Base-by-base conservation (phyloP, 1,140 invertebrate species). In the Lerema accius region DNA sequence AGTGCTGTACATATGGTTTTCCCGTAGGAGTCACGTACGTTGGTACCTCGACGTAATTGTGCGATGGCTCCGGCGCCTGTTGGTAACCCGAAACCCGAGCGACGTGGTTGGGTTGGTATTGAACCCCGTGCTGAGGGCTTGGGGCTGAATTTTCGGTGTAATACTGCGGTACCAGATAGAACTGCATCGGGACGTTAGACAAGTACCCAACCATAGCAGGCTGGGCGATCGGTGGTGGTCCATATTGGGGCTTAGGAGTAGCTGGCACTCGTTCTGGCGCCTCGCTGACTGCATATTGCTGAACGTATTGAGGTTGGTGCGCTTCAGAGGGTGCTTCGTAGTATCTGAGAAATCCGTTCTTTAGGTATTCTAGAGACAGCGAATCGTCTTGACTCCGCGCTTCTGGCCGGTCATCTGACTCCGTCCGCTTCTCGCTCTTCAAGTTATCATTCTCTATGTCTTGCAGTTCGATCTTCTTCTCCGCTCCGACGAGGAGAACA, bases 391-490 rank as follows among this genome's bases (percentile, higher is more conserved):
- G 70, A 10, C 45, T 23, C n/a, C 39, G 63, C 11, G 11, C 50
- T 48, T 55, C 69, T 4, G 46, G 32, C 37, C 74, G 74, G 63
- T 69, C 74, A 49, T 28, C 63, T 35, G 17, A 58, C 19, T 76
- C 61, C 11, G 70, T 89, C 67, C 84, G 73, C 40, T 82, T 80
- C 76, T 92, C 91, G 61, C 86, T 91, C 32, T 86, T 90, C 23
- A 92, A 70, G 50, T 91, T 92, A 60, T 92, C 91, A 40, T 90
- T 86, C 59, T 92, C 91, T 10, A 92, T 92, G 67, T 92, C 91
- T 70, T 92, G 84, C 19, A 92, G 61, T 56, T 88, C 82, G 10
- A 92, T 91, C 73, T 91, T 90, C 73, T 91, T 91, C 16, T 92
- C 91, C 16, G 79, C 80, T 56, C 46, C 58, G 10, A 73, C 78